phyloP scores from a whole-genome alignment of 2,888 invertebrate species.

The Noctua janthe region DNA sequence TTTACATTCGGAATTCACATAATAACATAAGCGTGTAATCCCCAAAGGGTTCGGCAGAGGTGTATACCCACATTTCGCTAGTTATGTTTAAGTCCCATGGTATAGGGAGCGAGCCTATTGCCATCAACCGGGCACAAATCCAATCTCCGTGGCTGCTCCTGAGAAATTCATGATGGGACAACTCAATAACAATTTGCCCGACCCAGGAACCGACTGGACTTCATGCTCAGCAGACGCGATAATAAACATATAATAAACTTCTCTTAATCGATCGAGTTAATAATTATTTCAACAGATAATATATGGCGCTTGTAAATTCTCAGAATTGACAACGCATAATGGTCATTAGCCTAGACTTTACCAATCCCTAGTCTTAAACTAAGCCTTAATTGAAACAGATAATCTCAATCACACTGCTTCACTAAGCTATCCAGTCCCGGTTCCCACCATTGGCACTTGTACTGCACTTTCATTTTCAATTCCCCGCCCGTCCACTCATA shows the following conservation, averaged over 20 bases:
- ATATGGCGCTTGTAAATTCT: background rate
- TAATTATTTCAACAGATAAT: background rate
- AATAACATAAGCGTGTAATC: too few species aligned
- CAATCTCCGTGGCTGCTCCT: too few species aligned
- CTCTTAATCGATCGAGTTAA: background rate
- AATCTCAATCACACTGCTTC: background rate
- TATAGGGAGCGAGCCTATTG: too few species aligned
- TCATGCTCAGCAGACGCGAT: too few species aligned
- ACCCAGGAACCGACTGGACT: too few species aligned
- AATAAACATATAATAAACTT: background rate
- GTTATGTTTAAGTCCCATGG: too few species aligned
- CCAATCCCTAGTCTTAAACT: background rate
- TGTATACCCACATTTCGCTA: too few species aligned
- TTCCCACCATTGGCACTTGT: background rate
- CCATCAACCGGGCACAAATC: too few species aligned
- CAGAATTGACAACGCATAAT: background rate
- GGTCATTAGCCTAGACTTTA: background rate
- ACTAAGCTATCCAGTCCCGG: background rate
- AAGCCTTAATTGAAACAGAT: background rate
- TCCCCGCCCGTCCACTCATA: constrained; percentile 32
- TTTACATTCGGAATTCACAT: background rate
- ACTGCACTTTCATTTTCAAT: constrained; percentile 33
- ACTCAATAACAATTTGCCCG: too few species aligned
- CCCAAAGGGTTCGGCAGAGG: too few species aligned
- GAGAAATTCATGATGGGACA: too few species aligned